Base-by-base conservation (phyloP, 2,113 vertebrate species). In the Halcyon senegalensis region DNA sequence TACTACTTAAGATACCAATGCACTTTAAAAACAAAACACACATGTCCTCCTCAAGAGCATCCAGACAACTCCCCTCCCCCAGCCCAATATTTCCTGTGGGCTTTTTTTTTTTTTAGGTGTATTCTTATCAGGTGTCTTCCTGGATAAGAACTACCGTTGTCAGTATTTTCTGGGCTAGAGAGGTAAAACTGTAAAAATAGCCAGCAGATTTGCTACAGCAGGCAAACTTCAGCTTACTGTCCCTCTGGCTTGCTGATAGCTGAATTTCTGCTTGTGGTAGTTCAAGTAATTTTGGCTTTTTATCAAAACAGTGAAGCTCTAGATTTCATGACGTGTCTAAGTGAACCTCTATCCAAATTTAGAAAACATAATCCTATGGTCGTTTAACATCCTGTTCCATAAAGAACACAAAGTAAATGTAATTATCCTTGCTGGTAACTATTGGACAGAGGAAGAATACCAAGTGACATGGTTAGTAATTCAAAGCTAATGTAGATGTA, bases 21-120 rank as follows among this genome's bases (percentile, higher is more conserved):
- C 3, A 25, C 8, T 46, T 82, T 11, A 79, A 63, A 85, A 51
- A 13, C 2, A 9, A 23, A 44, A 2, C 11, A 48, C 4, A 2
- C 2, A 5, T 2, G 1, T 1, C 2, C 2, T 9, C 19, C 16
- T 5, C 2, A 4, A 43, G 69, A 30, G 8, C 10, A 77, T 81
- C 12, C 37, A 43, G 27, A 5, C 5, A 24, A 46, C 27, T 10
- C 11, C 2, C 3, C 9, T 43, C 43, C 43, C 43, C 43, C 43
- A 6, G 43, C 4, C 8, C 3, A 3, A 33, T 3, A 15, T 6
- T 53, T 72, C 15, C 20, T 72, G 9, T 20, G 4, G 11, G 15
- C 11, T 4, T 30, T 25, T 30, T 46, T 41, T 56, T 1, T 5
- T 15, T 70, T 88, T 62, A 23, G 15, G 2, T 7, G 17, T 39